Percentiles rank a stretch among this genome's conserved stretches.
These are phyloP conservation scores for Neolamprologus kungweensis DNA, from an alignment of 2,113 vertebrate species.

Conservation along the genomic window DNA sequence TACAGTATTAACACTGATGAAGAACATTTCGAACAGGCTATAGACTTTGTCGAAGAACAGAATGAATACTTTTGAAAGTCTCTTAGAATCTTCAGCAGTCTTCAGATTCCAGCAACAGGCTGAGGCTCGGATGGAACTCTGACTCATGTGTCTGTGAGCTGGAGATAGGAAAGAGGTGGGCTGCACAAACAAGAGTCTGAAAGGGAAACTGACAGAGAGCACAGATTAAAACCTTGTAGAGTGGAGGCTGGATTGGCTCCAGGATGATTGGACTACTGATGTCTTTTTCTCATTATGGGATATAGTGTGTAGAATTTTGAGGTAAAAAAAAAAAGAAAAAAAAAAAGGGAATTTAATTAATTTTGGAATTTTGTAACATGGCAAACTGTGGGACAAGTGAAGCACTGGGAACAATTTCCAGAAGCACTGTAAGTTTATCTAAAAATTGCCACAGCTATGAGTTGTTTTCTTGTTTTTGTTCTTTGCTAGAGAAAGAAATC, in stretches of 20 bases:
- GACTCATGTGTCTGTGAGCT: background rate
- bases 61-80: background rate
- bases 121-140: background rate
- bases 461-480: background rate
- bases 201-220: background rate
- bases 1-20: background rate
- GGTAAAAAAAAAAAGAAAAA: background rate
- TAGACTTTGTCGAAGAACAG: background rate
- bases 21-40: background rate
- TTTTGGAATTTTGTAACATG: background rate
- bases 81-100: background rate
- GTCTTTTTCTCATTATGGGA: background rate
- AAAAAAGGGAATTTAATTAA: fast-evolving
- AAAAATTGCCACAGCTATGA: background rate
- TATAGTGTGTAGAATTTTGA: background rate
- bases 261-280: background rate
- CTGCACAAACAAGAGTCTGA: background rate
- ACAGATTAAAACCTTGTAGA: background rate
- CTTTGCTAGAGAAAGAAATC: background rate
- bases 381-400: background rate
- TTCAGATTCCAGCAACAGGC: background rate
- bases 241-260: background rate
- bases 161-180: background rate
- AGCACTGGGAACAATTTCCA: background rate
- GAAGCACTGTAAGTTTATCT: background rate